phyloP scores from a whole-genome alignment of 2,888 invertebrate genomes.

The Drosophila anomelani region DNA sequence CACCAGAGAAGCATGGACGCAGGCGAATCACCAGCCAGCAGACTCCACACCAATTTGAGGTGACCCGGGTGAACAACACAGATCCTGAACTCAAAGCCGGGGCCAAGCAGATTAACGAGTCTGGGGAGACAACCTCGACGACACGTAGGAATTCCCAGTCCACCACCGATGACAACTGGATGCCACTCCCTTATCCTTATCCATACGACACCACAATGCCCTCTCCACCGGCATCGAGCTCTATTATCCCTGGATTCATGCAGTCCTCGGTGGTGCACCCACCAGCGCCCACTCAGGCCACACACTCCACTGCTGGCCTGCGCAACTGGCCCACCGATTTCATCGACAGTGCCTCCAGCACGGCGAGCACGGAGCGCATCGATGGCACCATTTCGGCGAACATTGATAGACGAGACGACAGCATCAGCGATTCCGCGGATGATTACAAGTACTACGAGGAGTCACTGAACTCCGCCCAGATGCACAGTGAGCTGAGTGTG shows the following conservation, averaged over 20 bases:
- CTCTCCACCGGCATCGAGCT: conserved; percentile 29
- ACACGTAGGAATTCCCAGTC: conserved; percentile 14
- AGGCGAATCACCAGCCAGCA: conserved; percentile 42
- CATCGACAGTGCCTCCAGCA: conserved; percentile 49
- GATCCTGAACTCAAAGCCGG: conserved; percentile 59
- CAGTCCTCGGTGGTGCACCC: conserved; percentile 37
- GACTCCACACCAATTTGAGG: conserved; percentile 40
- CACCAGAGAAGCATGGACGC: conserved; percentile 56
- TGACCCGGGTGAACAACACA: conserved; percentile 53
- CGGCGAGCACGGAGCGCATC: conserved; percentile 52
- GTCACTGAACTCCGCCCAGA: conserved; percentile 64
- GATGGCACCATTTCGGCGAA: conserved; percentile 33
- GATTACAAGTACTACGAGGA: conserved; percentile 68
- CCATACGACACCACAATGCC: conserved; percentile 64
- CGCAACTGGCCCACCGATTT: conserved; percentile 80
- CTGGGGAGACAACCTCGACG: conserved; percentile 61
- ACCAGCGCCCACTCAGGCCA: conserved; percentile 30
- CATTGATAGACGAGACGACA: conserved; percentile 61
- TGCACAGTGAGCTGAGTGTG: conserved; percentile 70
- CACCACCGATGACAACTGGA: conserved; percentile 66
- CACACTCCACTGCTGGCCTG: conserved; percentile 49
- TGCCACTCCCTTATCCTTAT: conserved; percentile 68
- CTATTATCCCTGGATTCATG: conserved; percentile 7
- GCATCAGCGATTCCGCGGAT: conserved; percentile 39
- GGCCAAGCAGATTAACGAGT: conserved; percentile 73